These are phyloP conservation scores for Willowsia nigromaculata DNA, from an alignment of 2,888 invertebrate species.

Conservation along the genomic window DNA sequence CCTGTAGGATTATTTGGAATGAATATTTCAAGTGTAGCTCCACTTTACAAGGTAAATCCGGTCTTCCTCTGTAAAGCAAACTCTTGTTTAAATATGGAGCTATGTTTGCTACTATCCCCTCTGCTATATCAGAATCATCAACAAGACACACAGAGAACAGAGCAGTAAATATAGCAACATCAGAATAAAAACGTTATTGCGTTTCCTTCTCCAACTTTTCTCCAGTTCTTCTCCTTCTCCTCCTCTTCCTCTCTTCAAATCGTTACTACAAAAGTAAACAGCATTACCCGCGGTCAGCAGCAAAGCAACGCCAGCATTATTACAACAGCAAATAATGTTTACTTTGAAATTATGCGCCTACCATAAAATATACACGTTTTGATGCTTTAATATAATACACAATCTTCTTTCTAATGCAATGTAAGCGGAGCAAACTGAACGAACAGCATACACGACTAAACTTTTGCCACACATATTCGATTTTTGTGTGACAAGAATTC, in stretches of 20 bases:
- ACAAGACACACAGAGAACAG: too few species aligned
- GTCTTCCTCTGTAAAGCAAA: conserved; percentile 56
- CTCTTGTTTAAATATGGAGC: conserved; percentile 66
- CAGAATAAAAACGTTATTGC: not conserved
- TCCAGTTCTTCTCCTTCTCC: not conserved
- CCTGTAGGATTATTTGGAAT: conserved; percentile 65
- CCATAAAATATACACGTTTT: conserved; percentile 10
- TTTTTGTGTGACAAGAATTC: conserved; percentile 38
- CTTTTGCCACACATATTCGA: conserved; percentile 31
- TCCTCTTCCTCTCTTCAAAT: not conserved
- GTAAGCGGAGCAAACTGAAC: not conserved
- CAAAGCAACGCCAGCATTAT: not conserved
- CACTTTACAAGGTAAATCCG: conserved; percentile 56
- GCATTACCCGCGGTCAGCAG: conserved; percentile 18
- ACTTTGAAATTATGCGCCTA: conserved; percentile 30
- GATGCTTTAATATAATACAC: not conserved
- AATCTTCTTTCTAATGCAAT: not conserved
- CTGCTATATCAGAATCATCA: not conserved
- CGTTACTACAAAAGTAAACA: conserved; percentile 22
- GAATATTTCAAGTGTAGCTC: conserved; percentile 66
- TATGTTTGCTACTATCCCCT: conserved; percentile 28
- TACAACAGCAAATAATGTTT: conserved; percentile 42
- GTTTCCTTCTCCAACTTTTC: not conserved
- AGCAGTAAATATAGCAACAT: not conserved
- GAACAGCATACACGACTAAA: not conserved